Evolutionary conservation across 2,888 invertebrate species (phyloP).

Genomic region (Galeruca laticollis): DNA sequence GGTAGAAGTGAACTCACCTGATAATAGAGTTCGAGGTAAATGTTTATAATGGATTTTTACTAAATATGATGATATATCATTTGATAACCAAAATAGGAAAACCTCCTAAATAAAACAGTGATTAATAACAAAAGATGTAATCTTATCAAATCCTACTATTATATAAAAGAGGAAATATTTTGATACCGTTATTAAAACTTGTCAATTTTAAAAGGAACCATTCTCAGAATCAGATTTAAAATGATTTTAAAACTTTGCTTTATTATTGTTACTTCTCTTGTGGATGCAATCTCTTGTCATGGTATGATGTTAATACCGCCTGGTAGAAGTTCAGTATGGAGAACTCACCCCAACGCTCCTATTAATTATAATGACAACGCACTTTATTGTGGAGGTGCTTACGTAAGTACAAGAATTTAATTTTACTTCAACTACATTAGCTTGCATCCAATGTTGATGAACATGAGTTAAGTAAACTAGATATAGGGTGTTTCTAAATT

Average conservation of each 20-base stretch:
- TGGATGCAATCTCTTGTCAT: constrained; percentile 62
- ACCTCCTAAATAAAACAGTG: neutral
- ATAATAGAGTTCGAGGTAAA: neutral
- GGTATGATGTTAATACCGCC: constrained; percentile 69
- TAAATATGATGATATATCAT: neutral
- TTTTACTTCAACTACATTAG: too few relatives aligned
- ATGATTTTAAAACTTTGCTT: constrained; percentile 7
- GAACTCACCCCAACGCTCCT: constrained; percentile 65
- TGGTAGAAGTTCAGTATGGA: constrained; percentile 69
- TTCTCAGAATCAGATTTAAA: neutral
- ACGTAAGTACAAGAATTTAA: constrained; percentile 15
- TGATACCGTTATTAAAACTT: too few relatives aligned
- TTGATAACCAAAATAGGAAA: neutral
- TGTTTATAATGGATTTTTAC: neutral
- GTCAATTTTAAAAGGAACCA: neutral
- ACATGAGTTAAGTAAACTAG: too few relatives aligned
- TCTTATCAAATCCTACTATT: neutral
- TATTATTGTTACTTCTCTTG: constrained; percentile 9
- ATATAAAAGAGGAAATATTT: neutral
- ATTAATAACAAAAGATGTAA: neutral
- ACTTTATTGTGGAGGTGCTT: constrained; percentile 70
- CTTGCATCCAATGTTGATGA: too few relatives aligned
- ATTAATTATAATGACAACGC: constrained; percentile 69
- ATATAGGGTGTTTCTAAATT: too few relatives aligned
- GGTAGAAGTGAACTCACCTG: neutral